A percentile compares a stretch with the other conserved stretches of the same genome.
Evolutionary conservation across 2,113 vertebrate species (phyloP).

Genomic region (Paracanthobrama guichenoti): DNA sequence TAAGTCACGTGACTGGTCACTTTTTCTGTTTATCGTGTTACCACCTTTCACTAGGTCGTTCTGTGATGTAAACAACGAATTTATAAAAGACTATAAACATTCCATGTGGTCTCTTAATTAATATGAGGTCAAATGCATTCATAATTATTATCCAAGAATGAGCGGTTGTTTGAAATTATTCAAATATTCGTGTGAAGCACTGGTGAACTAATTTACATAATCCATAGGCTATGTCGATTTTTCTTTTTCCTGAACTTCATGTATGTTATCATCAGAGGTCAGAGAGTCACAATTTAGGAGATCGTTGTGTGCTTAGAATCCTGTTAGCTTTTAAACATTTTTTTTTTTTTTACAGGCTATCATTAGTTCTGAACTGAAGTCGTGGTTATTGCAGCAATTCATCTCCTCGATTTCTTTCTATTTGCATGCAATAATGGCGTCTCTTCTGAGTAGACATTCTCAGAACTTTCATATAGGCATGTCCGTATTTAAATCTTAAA

Average conservation of each 20-base stretch:
- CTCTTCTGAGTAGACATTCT: background rate
- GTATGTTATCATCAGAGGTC: background rate
- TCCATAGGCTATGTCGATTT: background rate
- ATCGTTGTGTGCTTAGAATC: background rate
- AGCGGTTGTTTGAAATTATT: background rate
- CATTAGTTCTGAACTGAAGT: background rate
- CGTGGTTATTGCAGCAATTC: background rate
- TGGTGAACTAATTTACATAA: background rate
- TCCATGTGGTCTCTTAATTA: background rate
- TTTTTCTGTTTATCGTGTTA: background rate
- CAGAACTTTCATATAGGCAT: too few species aligned
- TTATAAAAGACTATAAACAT: background rate
- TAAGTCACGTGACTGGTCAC: background rate
- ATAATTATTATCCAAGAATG: background rate
- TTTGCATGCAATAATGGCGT: background rate
- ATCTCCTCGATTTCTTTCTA: background rate
- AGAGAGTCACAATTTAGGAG: background rate
- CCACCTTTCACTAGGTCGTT: background rate
- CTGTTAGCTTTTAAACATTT: too few species aligned
- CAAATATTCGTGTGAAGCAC: background rate
- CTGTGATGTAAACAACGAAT: background rate
- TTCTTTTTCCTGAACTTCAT: background rate
- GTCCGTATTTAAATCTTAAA: background rate
- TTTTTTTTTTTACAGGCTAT: background rate
- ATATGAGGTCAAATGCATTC: background rate